Evolutionary conservation across 2,797 vertebrate species (phyloP), one percentile per base, ranked within the genome.

Genomic region (Basileuterus tristriatus): DNA sequence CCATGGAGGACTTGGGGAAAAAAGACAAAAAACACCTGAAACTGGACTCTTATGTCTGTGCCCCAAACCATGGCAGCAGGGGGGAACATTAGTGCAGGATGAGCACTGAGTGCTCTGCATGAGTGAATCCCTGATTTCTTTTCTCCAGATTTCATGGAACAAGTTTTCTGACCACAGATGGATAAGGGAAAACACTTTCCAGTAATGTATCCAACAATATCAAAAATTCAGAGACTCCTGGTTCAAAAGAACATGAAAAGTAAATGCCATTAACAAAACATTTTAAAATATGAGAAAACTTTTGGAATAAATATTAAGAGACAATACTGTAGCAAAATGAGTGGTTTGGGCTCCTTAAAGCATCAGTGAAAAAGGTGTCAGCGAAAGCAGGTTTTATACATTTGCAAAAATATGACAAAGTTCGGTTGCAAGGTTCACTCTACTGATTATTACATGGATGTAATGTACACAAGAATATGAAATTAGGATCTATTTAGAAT

Each of bases 361-460:
- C 18, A 30, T 39, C 15, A 22, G 2, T 58, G 24, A 11, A 44
- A 80, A 58, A 50, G 2, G 2, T 20, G 34, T 39, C 29, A 39
- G 29, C 0, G 0, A 50, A 83, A 44, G 29, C 1, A 3, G 2
- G 2, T 64, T 70, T 46, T 34, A 26, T 5, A 19, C 10, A 11
- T 34, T 15, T 58, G 29, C 11, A 24, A 75, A 75, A 82, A 29
- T 16, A 9, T 24, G 11, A 63, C 15, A n/a, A 62, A 68, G 0
- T 55, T 75, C 41, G 26, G 7, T 43, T 32, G 19, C 26, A 49
- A 29, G 11, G 12, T 23, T 88, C 18, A 17, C 47, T 68, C 41
- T 69, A 4, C 4, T 49, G 16, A 41, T 43, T 49, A 55, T 8
- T 68, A 14, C 19, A 68, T 14, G 22, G 16, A 55, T 43, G 8